Conservation (phyloP, 1,140 invertebrate genomes). For the Schlechtendalia chinensis region DNA sequence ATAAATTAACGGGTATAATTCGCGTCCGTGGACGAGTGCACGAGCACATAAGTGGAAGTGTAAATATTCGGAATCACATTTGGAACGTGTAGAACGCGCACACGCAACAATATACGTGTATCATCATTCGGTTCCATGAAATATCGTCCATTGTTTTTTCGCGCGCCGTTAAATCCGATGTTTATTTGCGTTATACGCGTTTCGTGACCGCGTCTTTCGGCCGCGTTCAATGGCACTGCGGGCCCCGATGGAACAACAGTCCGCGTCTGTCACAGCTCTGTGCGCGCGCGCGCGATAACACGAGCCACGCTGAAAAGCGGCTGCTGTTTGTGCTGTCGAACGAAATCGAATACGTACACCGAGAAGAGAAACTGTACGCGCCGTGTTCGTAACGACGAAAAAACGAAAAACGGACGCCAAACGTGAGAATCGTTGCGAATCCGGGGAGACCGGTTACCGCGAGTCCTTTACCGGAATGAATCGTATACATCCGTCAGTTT, state of each 20-base stretch:
- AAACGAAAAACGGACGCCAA: constrained; percentile 36
- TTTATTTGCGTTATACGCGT: not conserved
- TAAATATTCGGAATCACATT: too few species aligned
- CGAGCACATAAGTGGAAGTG: too few species aligned
- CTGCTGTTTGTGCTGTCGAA: too few species aligned
- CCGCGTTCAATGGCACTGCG: not conserved
- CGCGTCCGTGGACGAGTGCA: too few species aligned
- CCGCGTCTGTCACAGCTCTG: too few species aligned
- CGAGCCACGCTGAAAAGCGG: not conserved
- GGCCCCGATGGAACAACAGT: not conserved
- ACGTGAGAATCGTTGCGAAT: constrained; percentile 1
- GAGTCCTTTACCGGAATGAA: too few species aligned
- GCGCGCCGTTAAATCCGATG: constrained; percentile 21
- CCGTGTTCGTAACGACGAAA: too few species aligned
- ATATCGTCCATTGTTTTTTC: constrained; percentile 22
- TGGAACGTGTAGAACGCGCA: too few species aligned
- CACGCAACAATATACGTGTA: not conserved
- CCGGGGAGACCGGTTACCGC: too few species aligned
- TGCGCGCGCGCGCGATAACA: not conserved
- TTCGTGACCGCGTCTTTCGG: not conserved
- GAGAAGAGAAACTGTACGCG: constrained; percentile 4
- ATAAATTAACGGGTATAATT: too few species aligned
- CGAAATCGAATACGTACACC: too few species aligned
- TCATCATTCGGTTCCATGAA: not conserved
- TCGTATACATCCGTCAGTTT: too few species aligned